phyloP scores from a whole-genome alignment of 2,888 invertebrate genomes.

The Drosophila barbarae region DNA sequence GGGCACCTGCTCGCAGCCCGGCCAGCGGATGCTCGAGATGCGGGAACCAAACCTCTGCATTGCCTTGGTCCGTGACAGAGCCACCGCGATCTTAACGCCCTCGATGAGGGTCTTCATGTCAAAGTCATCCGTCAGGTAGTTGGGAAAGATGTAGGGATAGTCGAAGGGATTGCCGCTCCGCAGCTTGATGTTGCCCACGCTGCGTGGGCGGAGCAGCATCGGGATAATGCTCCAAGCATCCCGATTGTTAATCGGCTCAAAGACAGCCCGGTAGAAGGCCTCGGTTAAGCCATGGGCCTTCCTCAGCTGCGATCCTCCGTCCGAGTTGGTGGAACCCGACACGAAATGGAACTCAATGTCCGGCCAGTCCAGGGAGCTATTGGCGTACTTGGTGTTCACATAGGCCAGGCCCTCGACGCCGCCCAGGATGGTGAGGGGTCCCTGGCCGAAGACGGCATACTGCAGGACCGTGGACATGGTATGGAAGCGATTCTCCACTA shows the following conservation, averaged over 20 bases:
- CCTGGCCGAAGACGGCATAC: constrained; percentile 90
- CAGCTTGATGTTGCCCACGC: constrained; percentile 89
- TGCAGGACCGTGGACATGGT: constrained; percentile 89
- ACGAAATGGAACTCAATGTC: constrained; percentile 95
- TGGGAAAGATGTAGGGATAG: constrained; percentile 94
- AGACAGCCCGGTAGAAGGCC: constrained; percentile 87
- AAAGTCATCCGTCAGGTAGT: constrained; percentile 90
- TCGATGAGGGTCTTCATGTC: constrained; percentile 91
- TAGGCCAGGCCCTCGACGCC: constrained; percentile 95
- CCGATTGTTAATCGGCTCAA: constrained; percentile 86
- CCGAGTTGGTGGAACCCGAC: constrained; percentile 92
- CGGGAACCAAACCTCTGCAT: constrained; percentile 87
- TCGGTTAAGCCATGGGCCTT: constrained; percentile 89
- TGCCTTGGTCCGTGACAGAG: constrained; percentile 88
- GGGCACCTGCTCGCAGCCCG: constrained; percentile 86
- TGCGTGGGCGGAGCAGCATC: constrained; percentile 90
- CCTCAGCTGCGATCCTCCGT: constrained; percentile 89
- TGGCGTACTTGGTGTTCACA: constrained; percentile 92
- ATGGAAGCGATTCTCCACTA: constrained; percentile 89
- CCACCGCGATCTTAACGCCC: constrained; percentile 91
- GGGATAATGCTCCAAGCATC: constrained; percentile 93
- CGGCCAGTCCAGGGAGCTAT: constrained; percentile 89
- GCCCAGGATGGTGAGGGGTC: constrained; percentile 91
- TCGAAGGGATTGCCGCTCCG: constrained; percentile 91
- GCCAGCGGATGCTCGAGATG: constrained; percentile 86